A percentile compares a stretch with the other conserved stretches of the same genome.
Conservation (phyloP, 1,140 invertebrate species). For the Temnothorax longispinosus region DNA sequence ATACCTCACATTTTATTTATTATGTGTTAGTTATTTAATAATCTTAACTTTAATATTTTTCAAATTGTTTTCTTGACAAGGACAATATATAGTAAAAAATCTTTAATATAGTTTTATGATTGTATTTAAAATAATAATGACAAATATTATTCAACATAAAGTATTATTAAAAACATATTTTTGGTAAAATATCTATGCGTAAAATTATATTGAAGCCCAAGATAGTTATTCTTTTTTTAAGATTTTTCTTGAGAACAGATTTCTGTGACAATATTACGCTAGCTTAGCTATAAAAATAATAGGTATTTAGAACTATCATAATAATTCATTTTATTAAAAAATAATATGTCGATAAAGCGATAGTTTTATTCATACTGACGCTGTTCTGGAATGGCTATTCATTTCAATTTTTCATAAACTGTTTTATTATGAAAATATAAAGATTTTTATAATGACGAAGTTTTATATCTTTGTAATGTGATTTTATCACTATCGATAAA, state of each 20-base stretch:
- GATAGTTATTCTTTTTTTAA: neutral
- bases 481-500: neutral
- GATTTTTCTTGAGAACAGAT: neutral
- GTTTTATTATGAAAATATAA: neutral
- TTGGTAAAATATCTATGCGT: neutral
- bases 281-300: neutral
- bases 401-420: neutral
- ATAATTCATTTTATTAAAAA: conserved; percentile 3
- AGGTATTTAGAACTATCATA: neutral
- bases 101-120: neutral
- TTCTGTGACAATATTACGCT: neutral
- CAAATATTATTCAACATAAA: neutral
- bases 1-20: too few species aligned
- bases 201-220: neutral
- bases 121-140: neutral
- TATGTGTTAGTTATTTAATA: too few species aligned
- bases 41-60: neutral
- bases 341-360: neutral
- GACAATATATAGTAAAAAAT: neutral
- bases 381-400: conserved; percentile 71
- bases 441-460: neutral
- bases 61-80: neutral
- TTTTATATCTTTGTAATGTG: neutral
- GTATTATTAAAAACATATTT: neutral
- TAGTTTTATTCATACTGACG: conserved; percentile 7